phyloP scores from a whole-genome alignment of 2,797 vertebrate species.

The Taeniopygia guttata region DNA sequence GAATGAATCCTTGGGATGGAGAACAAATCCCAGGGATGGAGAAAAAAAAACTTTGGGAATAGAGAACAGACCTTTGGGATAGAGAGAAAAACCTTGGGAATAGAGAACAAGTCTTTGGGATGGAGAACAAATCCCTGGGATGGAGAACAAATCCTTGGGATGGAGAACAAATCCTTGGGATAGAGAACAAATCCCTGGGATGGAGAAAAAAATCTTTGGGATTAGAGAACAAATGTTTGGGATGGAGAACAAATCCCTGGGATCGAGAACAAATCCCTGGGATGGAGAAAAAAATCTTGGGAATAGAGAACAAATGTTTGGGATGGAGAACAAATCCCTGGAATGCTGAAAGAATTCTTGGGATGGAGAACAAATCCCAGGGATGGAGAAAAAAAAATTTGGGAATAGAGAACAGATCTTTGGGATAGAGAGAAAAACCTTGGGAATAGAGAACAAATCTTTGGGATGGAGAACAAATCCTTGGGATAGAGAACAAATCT shows the following conservation, averaged over 20 bases:
- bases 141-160: accelerated
- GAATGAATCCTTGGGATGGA: accelerated
- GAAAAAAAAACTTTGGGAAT: accelerated
- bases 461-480: too few species aligned
- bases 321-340: accelerated
- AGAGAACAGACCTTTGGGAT: accelerated
- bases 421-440: too few species aligned
- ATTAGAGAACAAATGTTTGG: too few species aligned
- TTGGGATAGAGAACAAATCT: too few species aligned
- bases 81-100: too few species aligned
- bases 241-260: accelerated
- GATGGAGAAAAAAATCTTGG: accelerated
- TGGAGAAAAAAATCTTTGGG: accelerated
- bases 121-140: too few species aligned
- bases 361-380: too few species aligned
- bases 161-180: accelerated
- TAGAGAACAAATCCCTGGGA: not conserved
- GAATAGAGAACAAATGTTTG: accelerated
- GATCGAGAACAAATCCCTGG: accelerated
- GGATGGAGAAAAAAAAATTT: accelerated
- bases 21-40: accelerated
- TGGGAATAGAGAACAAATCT: too few species aligned
- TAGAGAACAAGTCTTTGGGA: accelerated
- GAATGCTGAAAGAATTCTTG: too few species aligned
- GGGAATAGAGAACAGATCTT: not conserved